phyloP scores from a whole-genome alignment of 30 jellyfish, hydroid and myxozoan genomes.

The Morbakka virulenta region DNA sequence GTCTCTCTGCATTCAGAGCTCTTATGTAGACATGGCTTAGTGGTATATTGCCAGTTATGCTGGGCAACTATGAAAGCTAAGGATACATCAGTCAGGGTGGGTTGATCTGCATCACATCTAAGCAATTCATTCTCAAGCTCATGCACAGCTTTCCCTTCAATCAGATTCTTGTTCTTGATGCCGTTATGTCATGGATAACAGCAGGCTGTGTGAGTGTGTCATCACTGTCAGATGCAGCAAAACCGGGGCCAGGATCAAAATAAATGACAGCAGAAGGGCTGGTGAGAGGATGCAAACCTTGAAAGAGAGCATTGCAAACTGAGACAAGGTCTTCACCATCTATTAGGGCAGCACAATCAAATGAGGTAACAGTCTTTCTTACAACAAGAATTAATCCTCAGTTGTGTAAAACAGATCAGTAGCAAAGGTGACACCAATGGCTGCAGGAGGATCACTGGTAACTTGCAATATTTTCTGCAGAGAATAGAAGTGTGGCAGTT shows the following conservation, averaged over 20 bases:
- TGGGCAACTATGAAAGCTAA: conserved; percentile 26
- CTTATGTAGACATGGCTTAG: conserved; percentile 32
- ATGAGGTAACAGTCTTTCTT: conserved; percentile 15
- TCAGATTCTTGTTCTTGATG: conserved; percentile 42
- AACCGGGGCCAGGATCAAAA: conserved; percentile 54
- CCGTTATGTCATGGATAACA: conserved; percentile 3
- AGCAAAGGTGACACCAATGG: conserved; percentile 24
- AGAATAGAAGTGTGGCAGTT: too few relatives aligned
- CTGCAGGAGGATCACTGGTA: conserved; percentile 21
- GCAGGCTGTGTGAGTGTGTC: neutral
- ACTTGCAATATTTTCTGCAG: neutral
- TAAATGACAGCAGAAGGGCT: conserved; percentile 28
- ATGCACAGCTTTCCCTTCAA: conserved; percentile 42
- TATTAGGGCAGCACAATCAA: too few relatives aligned
- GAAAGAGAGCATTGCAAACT: conserved; percentile 13
- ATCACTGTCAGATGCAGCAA: neutral
- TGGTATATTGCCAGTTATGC: conserved; percentile 18
- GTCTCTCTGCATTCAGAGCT: conserved; percentile 37
- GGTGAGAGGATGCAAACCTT: neutral
- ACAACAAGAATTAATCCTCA: conserved; percentile 35
- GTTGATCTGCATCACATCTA: conserved; percentile 12
- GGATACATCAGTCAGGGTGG: neutral
- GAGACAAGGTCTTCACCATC: conserved; percentile 5
- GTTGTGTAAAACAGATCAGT: too few relatives aligned
- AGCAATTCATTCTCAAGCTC: conserved; percentile 38